A percentile compares a stretch with the other conserved stretches of the same genome.
Conservation (phyloP, 2,888 invertebrate genomes). For the Nemurella pictetii region DNA sequence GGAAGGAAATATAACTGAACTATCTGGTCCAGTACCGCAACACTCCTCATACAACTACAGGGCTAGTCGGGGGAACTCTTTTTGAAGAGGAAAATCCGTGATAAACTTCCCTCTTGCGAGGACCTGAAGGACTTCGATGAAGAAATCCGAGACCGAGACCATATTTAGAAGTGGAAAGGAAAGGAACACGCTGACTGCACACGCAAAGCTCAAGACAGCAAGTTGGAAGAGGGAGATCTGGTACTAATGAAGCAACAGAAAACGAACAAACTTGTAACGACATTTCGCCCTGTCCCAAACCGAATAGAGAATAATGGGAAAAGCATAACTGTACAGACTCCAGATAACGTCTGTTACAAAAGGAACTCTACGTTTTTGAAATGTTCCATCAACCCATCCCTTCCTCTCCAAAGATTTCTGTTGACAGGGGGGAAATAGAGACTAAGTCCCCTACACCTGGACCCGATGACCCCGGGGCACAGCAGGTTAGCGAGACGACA, state of each 20-base stretch:
- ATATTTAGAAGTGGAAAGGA: neutral
- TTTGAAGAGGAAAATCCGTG: slow-evolving; percentile 2
- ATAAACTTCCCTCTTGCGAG: neutral
- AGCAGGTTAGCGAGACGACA: no score
- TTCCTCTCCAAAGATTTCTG: no score
- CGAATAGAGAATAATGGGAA: neutral
- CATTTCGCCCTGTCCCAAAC: neutral
- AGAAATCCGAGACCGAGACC: neutral
- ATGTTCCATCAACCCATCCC: neutral
- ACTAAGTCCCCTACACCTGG: no score
- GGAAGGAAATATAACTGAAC: slow-evolving; percentile 42
- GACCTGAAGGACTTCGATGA: neutral
- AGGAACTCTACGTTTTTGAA: slow-evolving; percentile 4
- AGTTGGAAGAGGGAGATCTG: slow-evolving; percentile 3
- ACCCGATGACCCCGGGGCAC: no score
- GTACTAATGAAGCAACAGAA: neutral
- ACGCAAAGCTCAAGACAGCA: neutral
- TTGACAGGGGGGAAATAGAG: no score
- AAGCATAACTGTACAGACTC: neutral
- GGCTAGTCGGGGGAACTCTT: slow-evolving; percentile 41
- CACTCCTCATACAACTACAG: slow-evolving; percentile 46
- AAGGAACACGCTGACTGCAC: slow-evolving; percentile 1
- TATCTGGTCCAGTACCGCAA: slow-evolving; percentile 41
- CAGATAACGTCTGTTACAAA: neutral
- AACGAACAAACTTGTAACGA: neutral